Conservation (phyloP, 2,888 invertebrate genomes). For the Physocephala rufipes region DNA sequence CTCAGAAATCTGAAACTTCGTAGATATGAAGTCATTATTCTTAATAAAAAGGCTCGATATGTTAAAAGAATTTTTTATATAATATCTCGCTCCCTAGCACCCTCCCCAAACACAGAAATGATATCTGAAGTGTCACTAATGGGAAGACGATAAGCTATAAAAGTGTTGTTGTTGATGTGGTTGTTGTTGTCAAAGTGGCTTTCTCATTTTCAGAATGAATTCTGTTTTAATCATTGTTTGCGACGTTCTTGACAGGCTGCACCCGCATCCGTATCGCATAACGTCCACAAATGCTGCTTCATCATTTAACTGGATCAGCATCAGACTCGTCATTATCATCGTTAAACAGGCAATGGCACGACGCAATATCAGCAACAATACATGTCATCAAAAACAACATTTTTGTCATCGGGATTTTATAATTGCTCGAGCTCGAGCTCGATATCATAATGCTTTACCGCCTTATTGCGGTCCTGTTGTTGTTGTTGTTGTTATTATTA, state of each 20-base stretch:
- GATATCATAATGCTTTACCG: conserved; percentile 8
- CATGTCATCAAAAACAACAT: background rate
- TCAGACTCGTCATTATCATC: background rate
- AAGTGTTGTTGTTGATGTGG: background rate
- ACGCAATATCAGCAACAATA: background rate
- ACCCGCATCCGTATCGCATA: conserved; percentile 15
- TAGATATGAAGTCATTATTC: no score
- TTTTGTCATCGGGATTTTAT: conserved; percentile 2
- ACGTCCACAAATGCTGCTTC: background rate
- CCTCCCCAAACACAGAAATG: no score
- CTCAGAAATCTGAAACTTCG: no score
- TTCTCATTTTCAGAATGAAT: background rate
- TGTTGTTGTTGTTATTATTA: no score
- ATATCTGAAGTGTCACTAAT: no score
- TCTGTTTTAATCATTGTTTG: background rate
- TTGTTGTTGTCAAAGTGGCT: background rate
- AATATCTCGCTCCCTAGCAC: no score
- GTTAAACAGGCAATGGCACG: background rate
- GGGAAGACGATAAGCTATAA: background rate
- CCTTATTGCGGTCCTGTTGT: background rate
- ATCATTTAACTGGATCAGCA: background rate
- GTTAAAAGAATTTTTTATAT: no score
- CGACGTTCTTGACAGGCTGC: background rate
- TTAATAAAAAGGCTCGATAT: no score
- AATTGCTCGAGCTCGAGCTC: conserved; percentile 6